phyloP scores from a whole-genome alignment of 2,888 invertebrate genomes.

The Apodemia mormo region DNA sequence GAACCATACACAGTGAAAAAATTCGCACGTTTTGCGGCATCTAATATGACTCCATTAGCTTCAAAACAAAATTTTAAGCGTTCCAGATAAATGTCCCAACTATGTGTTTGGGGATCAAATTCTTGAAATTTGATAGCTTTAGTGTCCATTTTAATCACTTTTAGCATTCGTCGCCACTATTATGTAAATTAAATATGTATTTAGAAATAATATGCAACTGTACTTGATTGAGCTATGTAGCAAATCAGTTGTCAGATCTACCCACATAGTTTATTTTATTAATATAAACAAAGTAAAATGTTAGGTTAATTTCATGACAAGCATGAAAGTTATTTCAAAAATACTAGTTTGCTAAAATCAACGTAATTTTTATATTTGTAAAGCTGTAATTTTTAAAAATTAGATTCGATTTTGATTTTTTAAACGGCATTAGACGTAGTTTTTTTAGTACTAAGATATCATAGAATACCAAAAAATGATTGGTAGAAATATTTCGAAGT shows the following conservation, averaged over 20 bases:
- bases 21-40: slow-evolving; percentile 26
- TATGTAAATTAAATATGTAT: not conserved
- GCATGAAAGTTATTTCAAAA: too few relatives aligned
- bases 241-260: too few relatives aligned
- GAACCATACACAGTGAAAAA: slow-evolving; percentile 28
- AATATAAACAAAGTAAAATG: not conserved
- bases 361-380: too few relatives aligned
- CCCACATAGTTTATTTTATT: not conserved
- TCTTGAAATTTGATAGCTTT: slow-evolving; percentile 17
- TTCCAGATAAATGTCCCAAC: slow-evolving; percentile 33
- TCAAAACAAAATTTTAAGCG: slow-evolving; percentile 30
- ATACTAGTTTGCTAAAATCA: too few relatives aligned
- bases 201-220: not conserved
- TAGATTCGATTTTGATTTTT: too few relatives aligned
- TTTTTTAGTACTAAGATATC: too few relatives aligned
- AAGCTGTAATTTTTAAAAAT: too few relatives aligned
- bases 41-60: slow-evolving; percentile 26
- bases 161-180: not conserved
- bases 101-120: slow-evolving; percentile 26
- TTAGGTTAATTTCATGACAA: too few relatives aligned
- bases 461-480: too few relatives aligned
- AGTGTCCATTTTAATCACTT: not conserved
- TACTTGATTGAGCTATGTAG: too few relatives aligned
- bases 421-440: too few relatives aligned
- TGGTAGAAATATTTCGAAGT: too few relatives aligned